phyloP scores from a whole-genome alignment of 2,797 vertebrate genomes.

The Pogoniulus pusillus region DNA sequence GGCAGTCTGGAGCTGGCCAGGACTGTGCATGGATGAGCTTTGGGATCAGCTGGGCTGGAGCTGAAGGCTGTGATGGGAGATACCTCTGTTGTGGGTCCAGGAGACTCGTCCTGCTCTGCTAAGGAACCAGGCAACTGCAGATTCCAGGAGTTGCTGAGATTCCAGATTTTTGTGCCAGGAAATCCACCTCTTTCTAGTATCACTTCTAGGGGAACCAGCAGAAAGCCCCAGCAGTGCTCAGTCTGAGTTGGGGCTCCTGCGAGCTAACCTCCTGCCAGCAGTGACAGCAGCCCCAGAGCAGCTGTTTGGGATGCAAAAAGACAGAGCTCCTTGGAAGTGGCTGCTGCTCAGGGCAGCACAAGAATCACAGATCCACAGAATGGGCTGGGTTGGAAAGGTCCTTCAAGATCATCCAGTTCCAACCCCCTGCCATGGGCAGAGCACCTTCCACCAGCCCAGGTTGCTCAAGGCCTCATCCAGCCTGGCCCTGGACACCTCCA shows the following conservation, averaged over 20 bases:
- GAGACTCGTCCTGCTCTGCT: not conserved
- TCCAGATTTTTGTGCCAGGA: not conserved
- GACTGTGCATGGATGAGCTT: not conserved
- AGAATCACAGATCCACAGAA: no score
- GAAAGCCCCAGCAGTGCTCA: not conserved
- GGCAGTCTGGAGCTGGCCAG: not conserved
- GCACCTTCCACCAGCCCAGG: no score
- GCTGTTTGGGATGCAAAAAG: not conserved
- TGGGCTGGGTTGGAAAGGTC: no score
- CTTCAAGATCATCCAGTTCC: no score
- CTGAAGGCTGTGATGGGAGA: not conserved
- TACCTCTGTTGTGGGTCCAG: not conserved
- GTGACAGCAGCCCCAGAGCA: not conserved
- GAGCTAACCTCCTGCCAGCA: not conserved
- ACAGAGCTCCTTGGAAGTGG: not conserved
- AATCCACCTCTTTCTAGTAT: constrained; percentile 1
- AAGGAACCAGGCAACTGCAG: not conserved
- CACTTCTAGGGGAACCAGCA: constrained; percentile 28
- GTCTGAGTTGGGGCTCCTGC: not conserved
- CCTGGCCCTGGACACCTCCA: no score
- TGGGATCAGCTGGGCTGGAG: not conserved
- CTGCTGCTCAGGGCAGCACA: not conserved
- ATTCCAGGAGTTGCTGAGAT: not conserved
- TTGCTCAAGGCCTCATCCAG: no score
- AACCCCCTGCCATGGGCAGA: no score